Evolutionary conservation across 2,888 invertebrate genomes (phyloP), one percentile per base, ranked within the genome.

Genomic region (Troides aeacus): DNA sequence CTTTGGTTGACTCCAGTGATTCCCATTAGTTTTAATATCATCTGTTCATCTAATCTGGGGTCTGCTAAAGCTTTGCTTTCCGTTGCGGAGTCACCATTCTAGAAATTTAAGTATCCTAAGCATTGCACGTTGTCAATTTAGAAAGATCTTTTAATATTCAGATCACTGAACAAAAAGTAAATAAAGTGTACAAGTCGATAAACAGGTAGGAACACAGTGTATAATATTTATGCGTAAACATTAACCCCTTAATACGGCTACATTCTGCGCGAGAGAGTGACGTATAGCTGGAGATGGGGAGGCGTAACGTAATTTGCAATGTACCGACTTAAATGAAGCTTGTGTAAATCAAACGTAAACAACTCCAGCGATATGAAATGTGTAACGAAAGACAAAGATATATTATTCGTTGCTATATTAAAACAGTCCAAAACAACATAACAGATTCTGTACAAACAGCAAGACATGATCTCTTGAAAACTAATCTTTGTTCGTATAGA

Each of bases 281-380:
- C 78, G 80, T 80, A 83, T 84, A 84, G 83, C 82, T 81, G 77
- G 77, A 79, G 78, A 81, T 75, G 78, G 81, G 81, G 74, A 70
- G 70, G 69, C 77, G 80, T 81, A 86, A 85, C 80, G 80, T 82
- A 83, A 86, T 87, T 86, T 84, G 79, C 79, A 75, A 78, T 83
- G 81, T 83, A 79, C 79, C 79, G 74, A 74, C 78, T 77, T 74
- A 77, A 79, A 75, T 58, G 78, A 77, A 74, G 80, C 75, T 74
- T 69, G 75, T 78, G 83, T 86, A 85, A 86, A 85, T 87, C 84
- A 85, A 84, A 86, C 82, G 83, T 81, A 85, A 86, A 87, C 83
- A 85, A 77, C 77, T 78, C 77, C 74, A 71, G 64, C 74, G 76
- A 79, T 79, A 79, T 76, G 78, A 76, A 76, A 77, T 75, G 73